These are phyloP conservation scores for Silvanus unidentatus DNA, from an alignment of 2,888 invertebrate genomes.

Conservation along the genomic window DNA sequence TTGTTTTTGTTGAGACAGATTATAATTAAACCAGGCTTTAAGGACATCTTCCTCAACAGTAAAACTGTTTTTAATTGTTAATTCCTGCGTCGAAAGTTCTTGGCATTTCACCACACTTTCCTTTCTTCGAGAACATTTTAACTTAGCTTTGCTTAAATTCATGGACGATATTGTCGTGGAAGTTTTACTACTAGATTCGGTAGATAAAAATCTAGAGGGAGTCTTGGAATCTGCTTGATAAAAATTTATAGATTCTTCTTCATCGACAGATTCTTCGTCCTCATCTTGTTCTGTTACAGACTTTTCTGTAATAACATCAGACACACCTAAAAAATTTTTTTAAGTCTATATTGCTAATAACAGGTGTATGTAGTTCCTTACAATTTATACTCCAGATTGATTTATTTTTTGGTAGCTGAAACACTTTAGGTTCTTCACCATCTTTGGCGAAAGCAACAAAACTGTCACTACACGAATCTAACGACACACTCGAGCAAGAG, in stretches of 20 bases:
- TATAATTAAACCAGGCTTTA: conserved; percentile 29
- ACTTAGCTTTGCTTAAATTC: background rate
- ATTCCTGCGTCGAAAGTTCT: background rate
- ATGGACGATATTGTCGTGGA: conserved; percentile 5
- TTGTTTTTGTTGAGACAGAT: conserved; percentile 34
- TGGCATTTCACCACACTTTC: no score
- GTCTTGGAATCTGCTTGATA: conserved; percentile 23
- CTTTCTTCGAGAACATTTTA: background rate
- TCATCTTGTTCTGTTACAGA: background rate
- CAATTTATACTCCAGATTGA: background rate
- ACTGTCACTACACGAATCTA: background rate
- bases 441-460: background rate
- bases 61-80: background rate
- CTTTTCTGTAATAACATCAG: background rate
- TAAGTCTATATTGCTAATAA: background rate
- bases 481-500: background rate
- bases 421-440: background rate
- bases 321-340: background rate
- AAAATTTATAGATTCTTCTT: conserved; percentile 16
- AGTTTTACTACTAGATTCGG: background rate
- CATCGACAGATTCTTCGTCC: conserved; percentile 1
- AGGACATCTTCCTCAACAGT: conserved; percentile 16
- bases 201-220: conserved; percentile 22
- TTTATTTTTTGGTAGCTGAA: background rate
- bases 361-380: background rate